phyloP scores from a whole-genome alignment of 2,113 vertebrate genomes.

The Eulacestoma nigropectus region DNA sequence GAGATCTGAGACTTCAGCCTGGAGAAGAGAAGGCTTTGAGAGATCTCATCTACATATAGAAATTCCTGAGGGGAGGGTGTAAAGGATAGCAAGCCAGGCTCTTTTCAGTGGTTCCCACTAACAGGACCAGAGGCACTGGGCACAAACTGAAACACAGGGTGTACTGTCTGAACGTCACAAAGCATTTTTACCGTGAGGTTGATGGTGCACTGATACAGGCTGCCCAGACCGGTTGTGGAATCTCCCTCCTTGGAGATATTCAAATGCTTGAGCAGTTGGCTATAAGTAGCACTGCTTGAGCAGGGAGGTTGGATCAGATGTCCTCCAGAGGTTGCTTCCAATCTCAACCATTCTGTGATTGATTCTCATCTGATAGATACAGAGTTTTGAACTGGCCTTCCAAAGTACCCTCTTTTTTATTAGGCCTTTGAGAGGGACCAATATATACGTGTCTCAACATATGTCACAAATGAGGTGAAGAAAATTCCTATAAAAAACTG shows the following conservation, averaged over 20 bases:
- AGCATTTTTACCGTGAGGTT: not conserved
- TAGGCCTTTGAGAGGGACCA: no score
- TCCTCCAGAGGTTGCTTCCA: not conserved
- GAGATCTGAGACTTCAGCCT: not conserved
- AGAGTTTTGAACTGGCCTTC: not conserved
- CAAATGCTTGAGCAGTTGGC: not conserved
- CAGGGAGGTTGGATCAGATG: not conserved
- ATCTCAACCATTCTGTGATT: not conserved
- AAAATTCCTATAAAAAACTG: no score
- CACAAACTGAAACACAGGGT: not conserved
- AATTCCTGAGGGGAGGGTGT: not conserved
- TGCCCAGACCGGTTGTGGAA: not conserved
- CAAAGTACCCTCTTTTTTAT: not conserved
- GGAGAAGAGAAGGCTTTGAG: not conserved
- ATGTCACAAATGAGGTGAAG: no score
- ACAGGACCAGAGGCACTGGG: not conserved
- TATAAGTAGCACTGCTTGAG: not conserved
- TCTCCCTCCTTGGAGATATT: not conserved
- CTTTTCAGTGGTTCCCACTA: not conserved
- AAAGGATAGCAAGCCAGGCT: not conserved
- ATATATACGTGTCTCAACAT: no score
- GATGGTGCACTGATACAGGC: no score
- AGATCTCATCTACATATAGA: not conserved
- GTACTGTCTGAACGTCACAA: not conserved
- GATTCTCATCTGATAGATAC: not conserved